These are phyloP conservation scores for Gadus macrocephalus DNA, from an alignment of 2,113 vertebrate species.

Conservation along the genomic window DNA sequence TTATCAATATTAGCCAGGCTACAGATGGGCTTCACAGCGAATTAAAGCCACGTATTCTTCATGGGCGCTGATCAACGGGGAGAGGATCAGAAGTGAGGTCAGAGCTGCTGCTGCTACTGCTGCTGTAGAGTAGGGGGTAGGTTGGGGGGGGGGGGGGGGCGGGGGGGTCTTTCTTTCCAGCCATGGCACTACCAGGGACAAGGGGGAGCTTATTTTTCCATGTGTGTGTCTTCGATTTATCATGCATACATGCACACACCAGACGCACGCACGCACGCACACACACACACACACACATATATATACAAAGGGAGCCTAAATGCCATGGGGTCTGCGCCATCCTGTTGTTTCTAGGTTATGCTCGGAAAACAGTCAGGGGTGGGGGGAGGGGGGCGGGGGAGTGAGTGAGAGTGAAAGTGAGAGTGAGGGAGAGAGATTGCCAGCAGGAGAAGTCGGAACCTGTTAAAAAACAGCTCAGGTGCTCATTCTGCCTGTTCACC, in stretches of 20 bases:
- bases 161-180: background rate
- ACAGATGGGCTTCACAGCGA: constrained; percentile 35
- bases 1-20: constrained; percentile 22
- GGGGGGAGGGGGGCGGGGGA: too few relatives aligned
- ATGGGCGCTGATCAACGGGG: constrained; percentile 23
- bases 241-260: constrained; percentile 5
- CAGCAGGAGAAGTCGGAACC: too few relatives aligned
- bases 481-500: too few relatives aligned
- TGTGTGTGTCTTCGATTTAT: constrained; percentile 5
- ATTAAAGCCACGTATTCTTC: constrained; percentile 24
- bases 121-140: too few relatives aligned
- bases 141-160: too few relatives aligned
- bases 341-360: background rate
- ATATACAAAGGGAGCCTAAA: background rate
- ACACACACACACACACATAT: constrained; percentile 5
- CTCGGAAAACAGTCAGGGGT: background rate
- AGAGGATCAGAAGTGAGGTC: constrained; percentile 24
- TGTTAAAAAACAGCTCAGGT: too few relatives aligned
- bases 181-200: background rate
- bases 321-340: background rate
- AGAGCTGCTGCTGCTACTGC: constrained; percentile 1
- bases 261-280: background rate
- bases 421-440: too few relatives aligned
- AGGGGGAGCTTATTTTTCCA: background rate
- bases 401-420: too few relatives aligned